Base-by-base conservation (phyloP, 2,113 vertebrate species). In the Scomber japonicus region DNA sequence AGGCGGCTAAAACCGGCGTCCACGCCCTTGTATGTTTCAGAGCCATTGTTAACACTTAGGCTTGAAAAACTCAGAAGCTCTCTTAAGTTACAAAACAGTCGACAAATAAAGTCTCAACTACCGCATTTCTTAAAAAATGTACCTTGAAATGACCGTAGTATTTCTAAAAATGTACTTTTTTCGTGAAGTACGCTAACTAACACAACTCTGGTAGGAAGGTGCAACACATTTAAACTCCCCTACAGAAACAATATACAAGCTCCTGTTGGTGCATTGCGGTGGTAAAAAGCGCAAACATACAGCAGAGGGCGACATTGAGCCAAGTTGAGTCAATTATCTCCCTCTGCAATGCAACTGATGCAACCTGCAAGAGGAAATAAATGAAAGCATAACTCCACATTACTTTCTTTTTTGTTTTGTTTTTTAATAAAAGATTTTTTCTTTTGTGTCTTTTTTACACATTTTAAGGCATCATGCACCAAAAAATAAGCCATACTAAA, bases 391-490 rank as follows among this genome's bases (percentile, higher is more conserved):
- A 50, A 89, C 13, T 14, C 31, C 19, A 82, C 21, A 71, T 19
- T 2, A 65, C 77, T 87, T 76, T 71, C 13, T 56, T 81, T 78
- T 91, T 27, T 27, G 24, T 27, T 27, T 27, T 27, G 24, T 27
- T 93, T 93, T 94, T 95, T 93, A 95, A 93, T 94, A 93, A 94
- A 95, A 93, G 81, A 71, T 91, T 90, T 68, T 27, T 10, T 66
- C 44, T 91, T 73, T 67, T 76, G 31, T 67, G 54, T 82, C 83
- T 80, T 71, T 90, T 86, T 82, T 77, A 92, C 91, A 94, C 78
- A 77, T 89, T 89, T 94, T 94, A 96, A 96, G 94, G 95, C 95
- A 94, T 94, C 95, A 96, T 95, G 95, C 95, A 96, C 91, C 92
- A 86, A 87, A 84, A 89, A 88, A 88, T 74, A 91, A 91, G 86